Evolutionary conservation across 2,113 vertebrate species (phyloP).

Genomic region (Zingel zingel): DNA sequence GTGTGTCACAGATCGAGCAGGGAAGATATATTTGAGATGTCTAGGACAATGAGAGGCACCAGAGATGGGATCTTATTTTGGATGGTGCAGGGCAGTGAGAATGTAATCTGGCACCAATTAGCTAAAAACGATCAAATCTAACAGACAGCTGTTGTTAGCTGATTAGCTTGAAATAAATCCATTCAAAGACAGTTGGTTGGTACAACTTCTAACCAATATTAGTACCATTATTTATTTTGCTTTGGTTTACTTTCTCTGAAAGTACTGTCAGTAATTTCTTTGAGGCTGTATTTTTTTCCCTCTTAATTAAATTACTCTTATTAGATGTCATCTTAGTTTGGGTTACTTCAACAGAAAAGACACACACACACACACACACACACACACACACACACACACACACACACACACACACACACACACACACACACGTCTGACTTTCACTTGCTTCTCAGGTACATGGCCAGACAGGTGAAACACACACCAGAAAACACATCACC

Average conservation of each 20-base stretch:
- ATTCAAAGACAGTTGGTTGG: background rate
- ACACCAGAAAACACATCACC: constrained; percentile 66
- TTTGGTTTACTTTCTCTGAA: background rate
- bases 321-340: constrained; percentile 13
- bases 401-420: background rate
- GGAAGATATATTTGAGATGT: background rate
- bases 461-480: constrained; percentile 73
- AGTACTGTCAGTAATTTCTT: background rate
- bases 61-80: background rate
- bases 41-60: background rate
- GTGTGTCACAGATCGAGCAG: background rate
- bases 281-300: background rate
- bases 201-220: background rate
- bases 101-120: background rate
- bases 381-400: background rate
- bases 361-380: background rate
- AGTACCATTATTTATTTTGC: background rate
- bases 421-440: constrained; percentile 51
- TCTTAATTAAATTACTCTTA: background rate
- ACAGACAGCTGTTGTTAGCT: background rate
- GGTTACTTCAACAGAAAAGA: background rate
- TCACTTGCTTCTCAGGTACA: constrained; percentile 59
- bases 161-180: background rate
- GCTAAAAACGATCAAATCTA: background rate
- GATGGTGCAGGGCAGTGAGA: background rate